Conservation (phyloP, 2,113 vertebrate genomes). For the Pollimyrus isidori region DNA sequence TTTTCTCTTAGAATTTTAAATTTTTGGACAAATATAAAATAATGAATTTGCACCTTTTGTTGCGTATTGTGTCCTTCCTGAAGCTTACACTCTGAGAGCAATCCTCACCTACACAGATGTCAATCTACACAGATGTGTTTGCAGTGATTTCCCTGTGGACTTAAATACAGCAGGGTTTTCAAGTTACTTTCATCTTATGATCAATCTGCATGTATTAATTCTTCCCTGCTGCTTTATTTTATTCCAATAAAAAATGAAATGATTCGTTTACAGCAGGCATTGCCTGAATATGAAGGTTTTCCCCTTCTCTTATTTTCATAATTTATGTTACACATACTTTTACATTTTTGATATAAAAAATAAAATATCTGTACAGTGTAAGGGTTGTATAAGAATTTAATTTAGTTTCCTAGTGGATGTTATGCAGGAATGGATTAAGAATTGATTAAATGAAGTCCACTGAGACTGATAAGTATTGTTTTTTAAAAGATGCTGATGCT, state of each 20-base stretch:
- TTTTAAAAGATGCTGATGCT: conserved; percentile 28
- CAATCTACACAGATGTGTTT: neutral
- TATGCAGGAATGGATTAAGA: neutral
- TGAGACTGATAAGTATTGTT: neutral
- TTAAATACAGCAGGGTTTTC: neutral
- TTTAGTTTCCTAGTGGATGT: neutral
- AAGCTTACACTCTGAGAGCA: neutral
- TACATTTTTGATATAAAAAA: neutral
- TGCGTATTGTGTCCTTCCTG: neutral
- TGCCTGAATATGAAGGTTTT: neutral
- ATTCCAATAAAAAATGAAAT: neutral
- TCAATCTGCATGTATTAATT: neutral
- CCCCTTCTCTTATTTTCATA: neutral
- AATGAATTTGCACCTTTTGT: neutral
- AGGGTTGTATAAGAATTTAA: neutral
- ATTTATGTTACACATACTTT: neutral
- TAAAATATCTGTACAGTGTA: neutral
- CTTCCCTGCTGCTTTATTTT: neutral
- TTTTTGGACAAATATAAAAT: neutral
- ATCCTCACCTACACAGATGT: neutral
- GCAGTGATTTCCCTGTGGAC: neutral
- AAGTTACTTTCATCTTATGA: neutral
- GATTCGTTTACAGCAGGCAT: neutral
- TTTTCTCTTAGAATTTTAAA: neutral
- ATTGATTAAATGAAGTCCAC: neutral